Base-by-base conservation (phyloP, 1,140 invertebrate species). In the Scaptomyza montana region DNA sequence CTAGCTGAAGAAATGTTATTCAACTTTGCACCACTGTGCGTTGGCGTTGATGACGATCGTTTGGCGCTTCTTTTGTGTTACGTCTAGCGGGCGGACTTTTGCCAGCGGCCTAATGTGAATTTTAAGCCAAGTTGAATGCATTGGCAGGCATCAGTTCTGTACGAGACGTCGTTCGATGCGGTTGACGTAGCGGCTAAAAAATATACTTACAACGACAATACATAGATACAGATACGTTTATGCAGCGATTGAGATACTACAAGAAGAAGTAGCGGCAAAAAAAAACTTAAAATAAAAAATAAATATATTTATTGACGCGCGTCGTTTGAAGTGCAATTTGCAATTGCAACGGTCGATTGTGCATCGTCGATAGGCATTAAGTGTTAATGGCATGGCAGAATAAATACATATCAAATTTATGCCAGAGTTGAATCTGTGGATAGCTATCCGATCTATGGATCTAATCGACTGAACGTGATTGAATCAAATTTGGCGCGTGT, bases 121-220 rank as follows among this genome's bases (percentile, higher is more conserved):
- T 87, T 87, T 89, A 84, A 89, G 59, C 84, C 79, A 78, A 77
- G 80, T 65, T 73, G 76, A 64, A 66, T 87, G 84, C 84, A 89
- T 66, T 89, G 73, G 45, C 46, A 84, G 84, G 56, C 76, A 63
- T 87, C 82, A 87, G 82, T 87, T 89, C 63, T 84, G 67, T 77
- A 47, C 66, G 84, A 80, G 77, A 71, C 76, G 68, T 84, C 69
- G 73, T 66, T 46, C 73, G 62, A 60, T 60, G 73, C 76, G 84
- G 82, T 87, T 70, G 84, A 60, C 28, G 68, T 9, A 72, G 68
- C 82, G 72, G 64, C 53, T 59, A 41, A 60, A 54, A 60, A 55
- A 61, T 12, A 45, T 46, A 25, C 16, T 16, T 16, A 60, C 8
- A 19, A 28, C 16, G 16, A 41, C 10, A 50, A 25, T n/a, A n/a